Percentiles rank a stretch among this genome's conserved stretches.
Evolutionary conservation across 1,140 invertebrate species (phyloP).

Genomic region (Dryas iulia): DNA sequence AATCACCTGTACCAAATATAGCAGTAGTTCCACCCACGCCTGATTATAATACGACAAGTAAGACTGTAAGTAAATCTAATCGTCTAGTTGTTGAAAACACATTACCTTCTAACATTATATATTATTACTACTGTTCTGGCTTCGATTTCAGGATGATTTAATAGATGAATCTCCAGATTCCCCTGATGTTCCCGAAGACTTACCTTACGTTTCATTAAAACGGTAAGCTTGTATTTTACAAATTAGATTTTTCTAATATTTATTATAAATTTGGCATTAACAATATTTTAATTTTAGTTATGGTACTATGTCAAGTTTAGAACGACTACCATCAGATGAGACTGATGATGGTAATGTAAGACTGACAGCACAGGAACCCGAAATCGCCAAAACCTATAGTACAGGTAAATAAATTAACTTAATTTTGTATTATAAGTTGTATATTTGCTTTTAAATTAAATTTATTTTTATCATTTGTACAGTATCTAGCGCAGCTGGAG

Average conservation of each 20-base stretch:
- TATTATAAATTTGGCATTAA: background rate
- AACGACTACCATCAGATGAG: conserved; percentile 82
- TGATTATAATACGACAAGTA: conserved; percentile 79
- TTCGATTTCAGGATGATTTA: conserved; percentile 60
- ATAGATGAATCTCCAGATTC: conserved; percentile 76
- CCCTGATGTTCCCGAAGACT: conserved; percentile 69
- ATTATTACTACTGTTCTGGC: background rate
- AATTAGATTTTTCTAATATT: background rate
- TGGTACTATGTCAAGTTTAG: conserved; percentile 90
- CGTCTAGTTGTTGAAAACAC: conserved; percentile 4
- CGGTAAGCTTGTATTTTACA: conserved; percentile 44
- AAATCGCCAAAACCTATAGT: conserved; percentile 53
- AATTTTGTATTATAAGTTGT: no score
- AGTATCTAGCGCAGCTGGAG: conserved; percentile 63
- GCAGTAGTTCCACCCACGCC: conserved; percentile 88
- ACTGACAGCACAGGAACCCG: conserved; percentile 61
- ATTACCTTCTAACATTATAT: conserved; percentile 6
- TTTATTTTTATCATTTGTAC: conserved; percentile 8
- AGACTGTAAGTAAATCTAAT: conserved; percentile 64
- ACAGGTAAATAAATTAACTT: conserved; percentile 47
- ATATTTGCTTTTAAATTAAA: no score
- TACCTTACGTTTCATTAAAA: conserved; percentile 72
- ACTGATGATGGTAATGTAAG: conserved; percentile 79
- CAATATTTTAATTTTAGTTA: conserved; percentile 61
- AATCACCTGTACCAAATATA: conserved; percentile 83